Evolutionary conservation across 2,888 invertebrate genomes (phyloP).

Genomic region (Tipula vernalis): DNA sequence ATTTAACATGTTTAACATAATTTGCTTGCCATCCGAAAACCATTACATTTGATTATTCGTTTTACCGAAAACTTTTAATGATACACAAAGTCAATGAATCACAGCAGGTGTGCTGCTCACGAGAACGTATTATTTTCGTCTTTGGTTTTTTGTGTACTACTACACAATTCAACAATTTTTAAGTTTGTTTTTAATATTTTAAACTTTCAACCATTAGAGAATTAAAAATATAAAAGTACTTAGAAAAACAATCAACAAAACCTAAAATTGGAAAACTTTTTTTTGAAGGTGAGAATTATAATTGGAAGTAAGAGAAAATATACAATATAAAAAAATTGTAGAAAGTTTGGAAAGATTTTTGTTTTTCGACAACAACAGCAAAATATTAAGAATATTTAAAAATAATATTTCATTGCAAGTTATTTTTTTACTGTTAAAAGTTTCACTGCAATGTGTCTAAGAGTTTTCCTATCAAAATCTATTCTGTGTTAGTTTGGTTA

Average conservation of each 20-base stretch:
- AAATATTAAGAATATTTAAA: neutral
- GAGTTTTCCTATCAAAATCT: neutral
- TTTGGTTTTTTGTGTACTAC: neutral
- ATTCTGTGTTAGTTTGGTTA: neutral
- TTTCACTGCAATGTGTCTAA: neutral
- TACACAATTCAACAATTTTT: neutral
- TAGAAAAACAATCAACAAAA: neutral
- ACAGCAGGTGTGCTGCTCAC: neutral
- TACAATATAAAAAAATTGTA: neutral
- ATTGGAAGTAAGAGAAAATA: neutral
- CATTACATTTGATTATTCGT: neutral
- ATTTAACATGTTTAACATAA: neutral
- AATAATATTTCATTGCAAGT: neutral
- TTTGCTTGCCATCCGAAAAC: neutral
- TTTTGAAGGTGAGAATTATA: neutral
- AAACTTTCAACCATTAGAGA: neutral
- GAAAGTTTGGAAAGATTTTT: neutral
- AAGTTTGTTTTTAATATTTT: neutral
- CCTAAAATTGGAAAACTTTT: neutral
- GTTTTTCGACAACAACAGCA: neutral
- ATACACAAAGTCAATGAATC: neutral
- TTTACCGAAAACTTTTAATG: neutral
- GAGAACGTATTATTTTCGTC: neutral
- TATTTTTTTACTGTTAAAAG: neutral
- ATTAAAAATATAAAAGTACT: neutral